Conservation (phyloP, 1,140 invertebrate species). For the Heliconius eleuchia region DNA sequence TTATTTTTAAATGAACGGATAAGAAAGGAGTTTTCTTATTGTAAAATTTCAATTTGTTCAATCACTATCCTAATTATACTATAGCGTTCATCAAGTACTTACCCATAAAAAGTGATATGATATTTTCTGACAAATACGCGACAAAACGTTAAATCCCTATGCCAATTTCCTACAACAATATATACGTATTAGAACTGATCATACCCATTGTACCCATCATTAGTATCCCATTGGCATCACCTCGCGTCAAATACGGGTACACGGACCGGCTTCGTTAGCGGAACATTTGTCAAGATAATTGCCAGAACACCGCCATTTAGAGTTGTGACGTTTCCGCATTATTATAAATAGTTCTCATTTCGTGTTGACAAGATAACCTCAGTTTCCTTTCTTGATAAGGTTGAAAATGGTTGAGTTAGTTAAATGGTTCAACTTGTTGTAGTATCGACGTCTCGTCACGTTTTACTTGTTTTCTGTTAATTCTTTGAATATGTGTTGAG, state of each 20-base stretch:
- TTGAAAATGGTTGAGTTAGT: conserved; percentile 38
- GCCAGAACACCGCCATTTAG: conserved; percentile 59
- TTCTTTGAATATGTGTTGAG: conserved; percentile 17
- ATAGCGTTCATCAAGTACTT: too few relatives aligned
- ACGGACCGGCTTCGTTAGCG: conserved; percentile 61
- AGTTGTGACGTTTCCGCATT: conserved; percentile 66
- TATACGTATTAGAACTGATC: neutral
- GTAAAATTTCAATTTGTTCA: too few relatives aligned
- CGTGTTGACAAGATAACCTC: conserved; percentile 30
- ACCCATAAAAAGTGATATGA: too few relatives aligned
- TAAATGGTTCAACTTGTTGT: conserved; percentile 34
- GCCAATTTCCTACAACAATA: neutral
- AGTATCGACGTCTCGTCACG: conserved; percentile 64
- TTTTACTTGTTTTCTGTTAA: conserved; percentile 54
- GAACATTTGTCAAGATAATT: conserved; percentile 76
- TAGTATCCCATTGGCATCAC: conserved; percentile 63
- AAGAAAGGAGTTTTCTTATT: too few relatives aligned
- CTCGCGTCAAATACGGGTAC: conserved; percentile 60
- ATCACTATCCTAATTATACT: too few relatives aligned
- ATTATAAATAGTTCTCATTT: conserved; percentile 53
- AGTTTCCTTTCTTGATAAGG: conserved; percentile 29
- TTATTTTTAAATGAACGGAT: too few relatives aligned
- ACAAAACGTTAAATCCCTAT: neutral
- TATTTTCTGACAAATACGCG: neutral
- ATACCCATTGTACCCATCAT: conserved; percentile 54